Percentiles rank a stretch among this genome's conserved stretches.
Evolutionary conservation across 2,888 invertebrate genomes (phyloP).

Genomic region (Sinopyrophorus schimmeli): DNA sequence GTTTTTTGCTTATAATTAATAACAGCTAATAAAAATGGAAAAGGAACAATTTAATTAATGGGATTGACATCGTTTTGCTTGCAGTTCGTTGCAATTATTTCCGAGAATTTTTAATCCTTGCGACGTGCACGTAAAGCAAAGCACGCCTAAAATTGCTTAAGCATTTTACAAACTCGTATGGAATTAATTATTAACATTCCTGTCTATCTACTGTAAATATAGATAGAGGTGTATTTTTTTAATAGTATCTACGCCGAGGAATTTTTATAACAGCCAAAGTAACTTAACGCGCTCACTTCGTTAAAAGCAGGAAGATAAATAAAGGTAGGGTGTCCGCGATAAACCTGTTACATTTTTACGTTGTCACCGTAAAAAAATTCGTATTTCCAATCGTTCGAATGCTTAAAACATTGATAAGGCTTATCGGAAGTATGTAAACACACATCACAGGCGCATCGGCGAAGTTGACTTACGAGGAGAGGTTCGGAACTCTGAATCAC

Average conservation of each 20-base stretch:
- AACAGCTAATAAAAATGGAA: no score
- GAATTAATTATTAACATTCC: conserved; percentile 1
- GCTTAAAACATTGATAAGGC: conserved; percentile 12
- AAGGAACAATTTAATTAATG: no score
- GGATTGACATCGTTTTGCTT: no score
- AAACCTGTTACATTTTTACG: conserved; percentile 18
- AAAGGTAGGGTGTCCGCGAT: conserved; percentile 11
- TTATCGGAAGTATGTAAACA: conserved; percentile 9
- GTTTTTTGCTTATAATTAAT: no score
- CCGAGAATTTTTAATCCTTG: no score
- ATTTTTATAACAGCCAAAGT: conserved; percentile 15
- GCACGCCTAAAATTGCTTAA: background rate
- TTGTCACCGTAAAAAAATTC: conserved; percentile 8
- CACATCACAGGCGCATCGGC: no score
- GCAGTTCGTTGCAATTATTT: no score
- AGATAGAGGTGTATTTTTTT: background rate
- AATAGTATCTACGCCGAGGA: conserved; percentile 13
- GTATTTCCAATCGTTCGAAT: conserved; percentile 9
- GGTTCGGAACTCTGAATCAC: no score
- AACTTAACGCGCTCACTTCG: conserved; percentile 8
- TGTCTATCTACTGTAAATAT: conserved; percentile 4
- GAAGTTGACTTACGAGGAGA: no score
- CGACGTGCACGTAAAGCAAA: no score
- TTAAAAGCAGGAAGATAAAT: conserved; percentile 16
- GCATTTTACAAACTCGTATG: background rate